Evolutionary conservation across 2,888 invertebrate genomes (phyloP).

Genomic region (Ichneumon xanthorius): DNA sequence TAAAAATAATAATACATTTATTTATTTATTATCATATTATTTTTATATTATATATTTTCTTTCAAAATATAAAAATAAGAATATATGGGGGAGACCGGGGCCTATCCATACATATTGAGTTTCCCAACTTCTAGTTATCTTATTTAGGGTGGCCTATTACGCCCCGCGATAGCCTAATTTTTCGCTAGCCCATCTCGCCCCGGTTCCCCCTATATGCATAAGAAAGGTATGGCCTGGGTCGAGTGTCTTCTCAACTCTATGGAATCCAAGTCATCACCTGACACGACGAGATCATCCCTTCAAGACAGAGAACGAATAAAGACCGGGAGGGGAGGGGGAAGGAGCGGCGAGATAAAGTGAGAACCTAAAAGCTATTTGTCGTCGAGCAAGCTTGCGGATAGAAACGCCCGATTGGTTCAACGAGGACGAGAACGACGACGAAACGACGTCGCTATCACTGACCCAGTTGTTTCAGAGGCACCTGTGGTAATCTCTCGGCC

Average conservation of each 20-base stretch:
- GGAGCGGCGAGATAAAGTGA: conserved; percentile 1
- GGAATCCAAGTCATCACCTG: neutral
- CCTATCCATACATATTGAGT: too few relatives aligned
- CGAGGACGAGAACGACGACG: conserved; percentile 53
- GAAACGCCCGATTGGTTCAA: conserved; percentile 55
- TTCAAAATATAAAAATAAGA: too few relatives aligned
- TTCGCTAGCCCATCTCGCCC: too few relatives aligned
- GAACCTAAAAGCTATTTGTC: conserved; percentile 64
- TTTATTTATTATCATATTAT: neutral
- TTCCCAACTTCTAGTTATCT: too few relatives aligned
- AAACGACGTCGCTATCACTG: conserved; percentile 70
- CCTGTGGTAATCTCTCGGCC: conserved; percentile 60
- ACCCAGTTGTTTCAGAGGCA: conserved; percentile 72
- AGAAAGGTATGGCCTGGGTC: neutral
- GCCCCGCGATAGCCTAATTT: too few relatives aligned
- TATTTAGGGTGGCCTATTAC: too few relatives aligned
- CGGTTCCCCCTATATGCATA: too few relatives aligned
- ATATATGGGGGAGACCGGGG: too few relatives aligned
- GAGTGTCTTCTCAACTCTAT: conserved; percentile 13
- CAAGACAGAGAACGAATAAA: conserved; percentile 16
- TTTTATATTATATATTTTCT: too few relatives aligned
- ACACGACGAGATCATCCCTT: conserved; percentile 13
- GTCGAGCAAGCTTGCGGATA: conserved; percentile 50
- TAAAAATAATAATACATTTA: neutral
- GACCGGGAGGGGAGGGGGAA: neutral